These are phyloP conservation scores for Anableps anableps DNA, from an alignment of 2,797 vertebrate genomes.

Conservation along the genomic window DNA sequence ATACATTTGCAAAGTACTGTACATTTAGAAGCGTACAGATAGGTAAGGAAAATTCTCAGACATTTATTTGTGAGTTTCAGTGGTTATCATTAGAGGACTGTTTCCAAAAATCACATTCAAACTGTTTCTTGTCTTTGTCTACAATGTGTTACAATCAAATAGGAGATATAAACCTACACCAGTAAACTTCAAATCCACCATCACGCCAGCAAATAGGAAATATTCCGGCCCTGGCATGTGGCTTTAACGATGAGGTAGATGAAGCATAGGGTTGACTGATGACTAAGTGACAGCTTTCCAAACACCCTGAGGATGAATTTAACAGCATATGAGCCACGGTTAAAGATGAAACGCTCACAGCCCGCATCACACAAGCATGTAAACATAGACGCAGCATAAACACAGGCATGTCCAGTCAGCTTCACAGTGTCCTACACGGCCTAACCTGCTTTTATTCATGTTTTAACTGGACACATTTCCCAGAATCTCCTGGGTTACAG, in stretches of 20 bases:
- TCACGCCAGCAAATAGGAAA: neutral
- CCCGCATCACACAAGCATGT: slow-evolving; percentile 3
- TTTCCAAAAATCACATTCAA: neutral
- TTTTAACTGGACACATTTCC: slow-evolving; percentile 6
- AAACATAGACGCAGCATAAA: slow-evolving; percentile 5
- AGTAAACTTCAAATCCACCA: neutral
- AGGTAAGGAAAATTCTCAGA: neutral
- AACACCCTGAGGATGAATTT: slow-evolving; percentile 27
- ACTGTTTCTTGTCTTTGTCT: neutral
- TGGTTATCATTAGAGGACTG: neutral
- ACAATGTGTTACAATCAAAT: neutral
- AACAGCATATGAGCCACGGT: slow-evolving; percentile 33
- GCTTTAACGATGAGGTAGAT: slow-evolving; percentile 11
- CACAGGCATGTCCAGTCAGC: neutral
- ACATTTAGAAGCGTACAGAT: neutral
- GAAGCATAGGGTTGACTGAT: slow-evolving; percentile 10
- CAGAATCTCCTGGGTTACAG: slow-evolving; percentile 8
- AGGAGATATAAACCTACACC: neutral
- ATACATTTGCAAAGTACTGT: neutral
- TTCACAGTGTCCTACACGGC: neutral
- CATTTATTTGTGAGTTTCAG: too few relatives aligned
- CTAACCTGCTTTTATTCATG: slow-evolving; percentile 8
- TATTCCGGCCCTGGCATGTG: neutral
- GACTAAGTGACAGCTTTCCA: slow-evolving; percentile 32
- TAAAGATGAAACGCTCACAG: slow-evolving; percentile 31